phyloP scores from a whole-genome alignment of 1,140 invertebrate species.

The Drosophila subobscura region DNA sequence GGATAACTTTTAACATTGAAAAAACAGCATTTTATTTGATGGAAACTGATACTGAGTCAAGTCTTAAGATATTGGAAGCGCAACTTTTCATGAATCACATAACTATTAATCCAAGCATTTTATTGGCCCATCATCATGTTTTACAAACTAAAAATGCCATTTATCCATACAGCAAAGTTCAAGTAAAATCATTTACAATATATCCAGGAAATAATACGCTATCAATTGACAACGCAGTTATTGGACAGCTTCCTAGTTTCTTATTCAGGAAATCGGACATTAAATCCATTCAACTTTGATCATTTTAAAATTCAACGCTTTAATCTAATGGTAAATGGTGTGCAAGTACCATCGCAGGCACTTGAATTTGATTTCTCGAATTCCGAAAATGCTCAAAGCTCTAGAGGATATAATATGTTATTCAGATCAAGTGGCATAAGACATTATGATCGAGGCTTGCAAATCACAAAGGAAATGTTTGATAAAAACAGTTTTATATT shows the following conservation, averaged over 20 bases:
- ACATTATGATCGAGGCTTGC: not conserved
- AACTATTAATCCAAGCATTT: conserved; percentile 1
- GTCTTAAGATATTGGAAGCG: conserved; percentile 4
- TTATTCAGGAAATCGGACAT: not conserved
- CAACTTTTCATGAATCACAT: conserved; percentile 14
- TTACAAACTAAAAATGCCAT: conserved; percentile 14
- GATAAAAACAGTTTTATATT: too few species aligned
- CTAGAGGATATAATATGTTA: too few species aligned
- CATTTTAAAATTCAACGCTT: conserved; percentile 8
- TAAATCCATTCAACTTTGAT: conserved; percentile 1
- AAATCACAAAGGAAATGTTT: not conserved
- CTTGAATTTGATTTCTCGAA: conserved; percentile 1
- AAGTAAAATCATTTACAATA: conserved; percentile 9
- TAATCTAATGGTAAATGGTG: conserved; percentile 2
- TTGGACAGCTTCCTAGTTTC: not conserved
- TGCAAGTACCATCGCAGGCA: not conserved
- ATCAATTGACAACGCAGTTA: not conserved
- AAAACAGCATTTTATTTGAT: conserved; percentile 15
- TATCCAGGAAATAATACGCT: conserved; percentile 7
- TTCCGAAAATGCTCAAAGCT: not conserved
- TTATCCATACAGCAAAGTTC: not conserved
- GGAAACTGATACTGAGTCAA: not conserved
- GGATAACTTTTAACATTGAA: conserved; percentile 1
- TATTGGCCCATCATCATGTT: conserved; percentile 4
- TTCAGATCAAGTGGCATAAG: too few species aligned